phyloP scores from a whole-genome alignment of 2,888 invertebrate species.

The Steinernema hermaphroditum region DNA sequence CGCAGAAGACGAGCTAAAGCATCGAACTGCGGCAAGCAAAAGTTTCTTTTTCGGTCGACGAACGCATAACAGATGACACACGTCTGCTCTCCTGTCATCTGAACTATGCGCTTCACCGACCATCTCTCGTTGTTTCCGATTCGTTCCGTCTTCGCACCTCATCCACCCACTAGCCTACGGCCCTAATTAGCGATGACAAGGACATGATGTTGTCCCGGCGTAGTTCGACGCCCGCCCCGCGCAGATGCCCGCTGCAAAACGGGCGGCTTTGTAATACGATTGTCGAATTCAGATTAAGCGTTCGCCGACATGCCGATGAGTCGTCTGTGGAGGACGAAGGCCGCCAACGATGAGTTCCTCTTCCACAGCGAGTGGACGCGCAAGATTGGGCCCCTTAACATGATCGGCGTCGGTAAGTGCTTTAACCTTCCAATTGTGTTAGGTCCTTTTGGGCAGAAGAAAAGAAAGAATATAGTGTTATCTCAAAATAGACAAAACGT shows the following conservation, averaged over 20 bases:
- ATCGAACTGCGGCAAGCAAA: neutral
- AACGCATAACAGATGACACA: neutral
- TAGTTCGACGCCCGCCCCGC: neutral
- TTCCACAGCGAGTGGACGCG: constrained; percentile 21
- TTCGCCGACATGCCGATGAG: neutral
- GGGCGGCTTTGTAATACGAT: constrained; percentile 2
- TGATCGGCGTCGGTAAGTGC: constrained; percentile 15
- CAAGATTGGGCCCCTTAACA: constrained; percentile 12
- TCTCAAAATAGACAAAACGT: no score
- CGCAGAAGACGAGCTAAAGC: neutral
- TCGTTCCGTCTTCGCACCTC: neutral
- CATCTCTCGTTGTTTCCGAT: neutral
- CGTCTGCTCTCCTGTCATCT: neutral
- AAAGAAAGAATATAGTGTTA: no score
- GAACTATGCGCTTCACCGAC: neutral
- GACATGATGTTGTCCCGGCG: neutral
- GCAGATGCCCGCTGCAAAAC: neutral
- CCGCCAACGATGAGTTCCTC: constrained; percentile 26
- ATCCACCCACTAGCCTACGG: neutral
- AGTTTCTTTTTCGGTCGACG: no score
- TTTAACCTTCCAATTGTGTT: neutral
- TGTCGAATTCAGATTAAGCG: constrained; percentile 18
- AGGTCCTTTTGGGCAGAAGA: no score
- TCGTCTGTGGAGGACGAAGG: constrained; percentile 11
- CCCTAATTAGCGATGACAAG: constrained; percentile 6